Percentiles rank a stretch among this genome's conserved stretches.
phyloP scores from a whole-genome alignment of 2,888 invertebrate species.

The Craniophora ligustri region DNA sequence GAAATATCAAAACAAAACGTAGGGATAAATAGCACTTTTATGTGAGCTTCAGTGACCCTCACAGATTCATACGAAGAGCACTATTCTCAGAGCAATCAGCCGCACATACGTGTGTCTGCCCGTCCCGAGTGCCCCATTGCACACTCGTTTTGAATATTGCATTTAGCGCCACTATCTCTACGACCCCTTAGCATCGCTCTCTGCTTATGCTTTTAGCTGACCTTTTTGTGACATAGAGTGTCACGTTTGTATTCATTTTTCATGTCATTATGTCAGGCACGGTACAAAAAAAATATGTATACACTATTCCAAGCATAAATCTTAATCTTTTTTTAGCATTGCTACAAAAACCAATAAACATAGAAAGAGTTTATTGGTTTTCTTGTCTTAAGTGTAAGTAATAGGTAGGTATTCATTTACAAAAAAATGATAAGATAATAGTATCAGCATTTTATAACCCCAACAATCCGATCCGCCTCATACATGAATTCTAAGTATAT shows the following conservation, averaged over 20 bases:
- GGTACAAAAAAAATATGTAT: no score
- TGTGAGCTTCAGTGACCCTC: slow-evolving; percentile 61
- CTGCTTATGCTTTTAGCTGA: slow-evolving; percentile 42
- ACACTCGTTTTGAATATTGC: slow-evolving; percentile 83
- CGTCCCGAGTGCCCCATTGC: slow-evolving; percentile 75
- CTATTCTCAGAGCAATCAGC: slow-evolving; percentile 81
- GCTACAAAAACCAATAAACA: no score
- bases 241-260: not conserved
- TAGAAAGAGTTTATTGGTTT: no score
- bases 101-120: slow-evolving; percentile 74
- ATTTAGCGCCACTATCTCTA: slow-evolving; percentile 73
- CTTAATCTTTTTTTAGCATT: no score
- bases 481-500: no score
- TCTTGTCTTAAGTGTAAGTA: no score
- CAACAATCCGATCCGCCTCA: no score
- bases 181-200: slow-evolving; percentile 49
- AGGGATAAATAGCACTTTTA: slow-evolving; percentile 52
- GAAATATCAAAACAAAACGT: slow-evolving; percentile 21
- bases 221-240: slow-evolving; percentile 39
- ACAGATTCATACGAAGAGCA: slow-evolving; percentile 73
- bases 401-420: no score
- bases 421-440: no score
- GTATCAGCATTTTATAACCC: no score
- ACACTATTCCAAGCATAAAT: no score
- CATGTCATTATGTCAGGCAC: no score